These are phyloP conservation scores for Merodon equestris DNA, from an alignment of 2,888 invertebrate species.

Conservation along the genomic window DNA sequence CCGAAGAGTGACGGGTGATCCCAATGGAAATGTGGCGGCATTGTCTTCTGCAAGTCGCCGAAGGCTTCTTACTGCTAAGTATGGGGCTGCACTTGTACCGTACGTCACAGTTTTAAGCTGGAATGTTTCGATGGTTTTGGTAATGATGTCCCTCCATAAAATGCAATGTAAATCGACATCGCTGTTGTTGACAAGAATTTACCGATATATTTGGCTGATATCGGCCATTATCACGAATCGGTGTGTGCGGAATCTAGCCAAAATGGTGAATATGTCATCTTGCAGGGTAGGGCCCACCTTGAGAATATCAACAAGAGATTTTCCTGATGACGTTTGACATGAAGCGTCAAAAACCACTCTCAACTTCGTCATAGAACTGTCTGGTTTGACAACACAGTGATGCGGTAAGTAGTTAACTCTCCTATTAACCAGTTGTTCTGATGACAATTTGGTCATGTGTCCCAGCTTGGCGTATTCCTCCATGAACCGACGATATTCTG, in stretches of 20 bases:
- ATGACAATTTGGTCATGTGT: neutral
- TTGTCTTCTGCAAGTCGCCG: conserved; percentile 8
- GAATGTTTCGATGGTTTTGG: conserved; percentile 28
- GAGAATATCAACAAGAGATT: conserved; percentile 22
- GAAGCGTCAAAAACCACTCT: conserved; percentile 9
- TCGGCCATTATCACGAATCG: conserved; percentile 19
- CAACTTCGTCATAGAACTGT: conserved; percentile 17
- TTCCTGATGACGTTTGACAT: conserved; percentile 7
- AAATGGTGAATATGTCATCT: conserved; percentile 31
- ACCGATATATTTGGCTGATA: conserved; percentile 24
- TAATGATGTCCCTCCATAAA: conserved; percentile 28
- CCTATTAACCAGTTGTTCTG: neutral
- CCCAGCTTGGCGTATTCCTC: conserved; percentile 1
- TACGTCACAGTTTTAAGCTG: conserved; percentile 42
- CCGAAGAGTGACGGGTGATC: conserved; percentile 11
- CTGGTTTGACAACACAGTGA: conserved; percentile 7
- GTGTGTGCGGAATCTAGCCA: conserved; percentile 21
- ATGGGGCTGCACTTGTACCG: conserved; percentile 31
- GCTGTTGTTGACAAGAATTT: conserved; percentile 1
- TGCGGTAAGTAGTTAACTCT: conserved; percentile 7
- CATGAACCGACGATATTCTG: neutral
- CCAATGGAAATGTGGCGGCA: conserved; percentile 7
- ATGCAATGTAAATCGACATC: conserved; percentile 18
- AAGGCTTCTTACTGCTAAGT: conserved; percentile 26
- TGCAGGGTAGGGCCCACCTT: conserved; percentile 28